Evolutionary conservation across 2,113 vertebrate genomes (phyloP), one percentile per base, ranked within the genome.

Genomic region (Ceyx melanurus): DNA sequence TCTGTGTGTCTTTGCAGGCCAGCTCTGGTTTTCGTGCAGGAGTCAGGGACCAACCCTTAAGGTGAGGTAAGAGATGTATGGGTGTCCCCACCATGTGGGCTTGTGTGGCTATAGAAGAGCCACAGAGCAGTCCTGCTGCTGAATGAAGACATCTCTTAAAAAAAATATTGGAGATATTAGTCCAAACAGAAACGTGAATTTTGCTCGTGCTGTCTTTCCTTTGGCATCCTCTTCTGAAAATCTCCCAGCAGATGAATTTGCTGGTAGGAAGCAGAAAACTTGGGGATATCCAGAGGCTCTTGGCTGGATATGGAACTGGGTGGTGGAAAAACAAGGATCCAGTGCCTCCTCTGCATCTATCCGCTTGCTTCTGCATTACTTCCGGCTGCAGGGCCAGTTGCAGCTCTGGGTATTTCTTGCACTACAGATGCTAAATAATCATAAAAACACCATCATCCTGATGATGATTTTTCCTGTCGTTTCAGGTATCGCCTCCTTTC

Each of bases 171-270:
- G 82, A 62, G 74, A 89, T 4, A 21, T 10, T 80, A n/a, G 23
- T 35, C 81, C 3, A 3, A 71, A 33, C 19, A 21, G 60, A 81
- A 74, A 74, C 0, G 5, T 5, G 65, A 31, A 42, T 74, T 22
- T 84, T 11, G 9, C 76, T 82, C 1, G 0, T 0, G 2, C n/a
- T 35, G 25, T 4, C 57, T 50, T 67, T 35, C 61, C 91, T 73
- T 56, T 3, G 1, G 9, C 3, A 5, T n/a, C 51, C 25, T 37
- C 67, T 29, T 62, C 89, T 40, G 4, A 0, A 3, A 8, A 19
- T 35, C 56, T 76, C 71, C 81, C 86, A 54, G 70, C 48, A 28
- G 70, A 53, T 17, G 15, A 48, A 40, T 84, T 71, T 13, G 5
- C n/a, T 73, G 64, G 76, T 48, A 15, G 48, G 78, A 66, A 70